These are phyloP conservation scores for Diploscapter pachys DNA, from an alignment of 1,140 invertebrate species.

Conservation along the genomic window DNA sequence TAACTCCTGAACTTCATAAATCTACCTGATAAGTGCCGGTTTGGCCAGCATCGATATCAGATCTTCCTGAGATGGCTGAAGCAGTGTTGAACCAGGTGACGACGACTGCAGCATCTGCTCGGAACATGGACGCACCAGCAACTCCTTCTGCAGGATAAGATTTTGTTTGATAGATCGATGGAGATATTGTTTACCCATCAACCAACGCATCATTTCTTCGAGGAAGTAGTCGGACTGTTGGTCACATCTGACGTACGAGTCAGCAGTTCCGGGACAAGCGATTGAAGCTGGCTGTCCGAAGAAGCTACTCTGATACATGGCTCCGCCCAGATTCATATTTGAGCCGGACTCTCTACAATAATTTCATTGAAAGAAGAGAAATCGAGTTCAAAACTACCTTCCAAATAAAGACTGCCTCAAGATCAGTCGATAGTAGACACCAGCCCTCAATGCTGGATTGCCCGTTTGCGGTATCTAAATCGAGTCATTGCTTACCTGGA, in stretches of 20 bases:
- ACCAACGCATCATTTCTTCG: conserved; percentile 57
- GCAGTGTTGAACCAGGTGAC: conserved; percentile 59
- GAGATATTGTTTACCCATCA: conserved; percentile 37
- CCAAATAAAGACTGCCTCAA: conserved; percentile 57
- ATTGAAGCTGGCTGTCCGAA: conserved; percentile 44
- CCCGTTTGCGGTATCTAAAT: conserved; percentile 42
- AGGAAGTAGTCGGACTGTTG: conserved; percentile 51
- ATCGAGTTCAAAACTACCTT: background rate
- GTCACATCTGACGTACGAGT: conserved; percentile 55
- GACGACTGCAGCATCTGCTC: conserved; percentile 55
- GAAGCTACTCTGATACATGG: conserved; percentile 47
- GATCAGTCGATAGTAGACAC: conserved; percentile 56
- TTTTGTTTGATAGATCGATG: conserved; percentile 11
- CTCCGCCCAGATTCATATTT: conserved; percentile 44
- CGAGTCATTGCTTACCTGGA: too few species aligned
- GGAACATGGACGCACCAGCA: conserved; percentile 54
- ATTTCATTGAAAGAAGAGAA: too few species aligned
- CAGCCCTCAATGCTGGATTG: conserved; percentile 49
- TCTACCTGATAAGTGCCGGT: conserved; percentile 51
- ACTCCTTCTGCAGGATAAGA: conserved; percentile 48
- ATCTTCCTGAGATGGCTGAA: conserved; percentile 54
- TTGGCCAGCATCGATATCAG: conserved; percentile 56
- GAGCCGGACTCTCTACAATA: conserved; percentile 39
- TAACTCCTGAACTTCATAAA: too few species aligned
- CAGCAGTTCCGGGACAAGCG: conserved; percentile 49